phyloP scores from a whole-genome alignment of 1,140 invertebrate species.

The Octopus bimaculoides region DNA sequence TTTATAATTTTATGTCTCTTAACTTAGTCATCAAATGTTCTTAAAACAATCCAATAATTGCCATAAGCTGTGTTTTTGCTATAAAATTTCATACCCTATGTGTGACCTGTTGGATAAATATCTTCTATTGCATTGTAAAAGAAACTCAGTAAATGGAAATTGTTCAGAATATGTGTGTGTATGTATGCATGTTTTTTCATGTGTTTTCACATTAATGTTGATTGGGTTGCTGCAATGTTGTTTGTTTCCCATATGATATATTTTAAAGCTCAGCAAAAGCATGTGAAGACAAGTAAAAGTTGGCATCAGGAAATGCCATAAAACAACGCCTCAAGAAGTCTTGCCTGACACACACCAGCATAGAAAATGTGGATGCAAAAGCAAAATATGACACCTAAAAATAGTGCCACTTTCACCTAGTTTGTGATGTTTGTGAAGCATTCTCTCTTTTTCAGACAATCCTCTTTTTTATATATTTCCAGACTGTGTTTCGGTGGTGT shows the following conservation, averaged over 20 bases:
- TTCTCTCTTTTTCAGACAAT: neutral
- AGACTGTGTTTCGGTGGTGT: conserved; percentile 35
- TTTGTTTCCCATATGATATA: no score
- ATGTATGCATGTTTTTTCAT: no score
- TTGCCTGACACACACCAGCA: neutral
- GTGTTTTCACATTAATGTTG: no score
- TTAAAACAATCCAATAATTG: no score
- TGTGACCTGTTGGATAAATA: neutral
- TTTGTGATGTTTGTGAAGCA: neutral
- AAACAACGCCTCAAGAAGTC: neutral
- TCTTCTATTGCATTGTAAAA: neutral
- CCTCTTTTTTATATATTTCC: conserved; percentile 11
- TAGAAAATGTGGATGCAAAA: neutral
- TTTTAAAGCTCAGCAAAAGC: no score
- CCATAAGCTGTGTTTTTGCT: no score
- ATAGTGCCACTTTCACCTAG: neutral
- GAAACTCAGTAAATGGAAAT: neutral
- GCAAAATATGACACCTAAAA: neutral
- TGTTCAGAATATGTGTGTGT: neutral
- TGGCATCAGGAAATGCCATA: neutral
- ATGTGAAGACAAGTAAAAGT: neutral
- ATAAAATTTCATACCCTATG: no score
- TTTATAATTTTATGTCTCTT: no score
- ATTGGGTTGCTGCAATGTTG: no score
- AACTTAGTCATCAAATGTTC: no score